Base-by-base conservation (phyloP, 2,888 invertebrate species). In the Eumerus sabulonum region DNA sequence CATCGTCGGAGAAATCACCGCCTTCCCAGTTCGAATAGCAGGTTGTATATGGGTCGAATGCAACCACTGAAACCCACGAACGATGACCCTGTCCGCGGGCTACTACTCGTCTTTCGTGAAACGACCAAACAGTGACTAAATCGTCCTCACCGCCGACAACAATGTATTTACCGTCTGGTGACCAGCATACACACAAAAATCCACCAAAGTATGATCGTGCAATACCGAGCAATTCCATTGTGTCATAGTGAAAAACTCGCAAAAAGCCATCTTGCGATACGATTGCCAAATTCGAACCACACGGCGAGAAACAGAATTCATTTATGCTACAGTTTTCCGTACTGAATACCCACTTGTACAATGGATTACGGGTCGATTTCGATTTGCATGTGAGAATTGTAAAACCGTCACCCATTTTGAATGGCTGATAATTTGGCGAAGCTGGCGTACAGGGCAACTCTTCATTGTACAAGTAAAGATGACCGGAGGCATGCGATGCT, bases 91-190 rank as follows among this genome's bases (percentile, higher is more conserved):
- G 98, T 0, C 98, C 99, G 45, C 99, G 91, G n/a, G 98, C 99
- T 7, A 98, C 96, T 5, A 99, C 98, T 54, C 97, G 91, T 82
- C 96, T 93, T 86, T 99, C 98, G 82, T 93, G 92, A 87, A 98
- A 93, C 57, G 96, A 97, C 96, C 98, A 99, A 40, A 99, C 95
- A 0, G 99, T 99, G 57, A 99, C 96, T 73, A 99, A 91, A 90
- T 99, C 99, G 90, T 99, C 99, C 90, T 99, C 99, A 3, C 99
- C 99, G 0, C 99, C 99, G 0, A 97, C 97, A 0, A 97, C 97
- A 56, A 98, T 97, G 85, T 98, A 96, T 85, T 95, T 94, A 51
- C 96, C 95, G 89, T 99, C 98, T 0, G 98, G 98, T 9, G 98
- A 97, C 99, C 99, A 99, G 86, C 97, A 96, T 1, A 98, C 98